Percentiles rank a stretch among this genome's conserved stretches.
These are phyloP conservation scores for Rhinoraja longicauda DNA, from an alignment of 2,797 vertebrate species.

Conservation along the genomic window DNA sequence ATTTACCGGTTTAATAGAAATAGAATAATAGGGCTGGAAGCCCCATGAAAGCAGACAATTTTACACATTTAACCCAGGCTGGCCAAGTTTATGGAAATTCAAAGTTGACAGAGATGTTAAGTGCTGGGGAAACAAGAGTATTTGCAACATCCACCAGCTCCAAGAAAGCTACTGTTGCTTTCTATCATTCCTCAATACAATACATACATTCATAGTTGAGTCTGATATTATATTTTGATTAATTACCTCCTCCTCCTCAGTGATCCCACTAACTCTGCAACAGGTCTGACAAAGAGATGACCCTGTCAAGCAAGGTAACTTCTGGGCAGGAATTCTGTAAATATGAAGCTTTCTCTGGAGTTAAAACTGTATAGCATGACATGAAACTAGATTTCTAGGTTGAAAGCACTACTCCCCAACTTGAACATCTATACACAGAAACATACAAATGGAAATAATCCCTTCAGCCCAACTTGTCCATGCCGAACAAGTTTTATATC, in stretches of 20 bases:
- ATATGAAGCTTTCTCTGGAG: not conserved
- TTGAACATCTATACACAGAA: too few relatives aligned
- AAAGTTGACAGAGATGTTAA: too few relatives aligned
- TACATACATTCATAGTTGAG: too few relatives aligned
- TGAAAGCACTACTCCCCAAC: too few relatives aligned
- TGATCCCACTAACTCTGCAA: not conserved
- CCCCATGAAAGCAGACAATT: not conserved
- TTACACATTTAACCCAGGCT: not conserved
- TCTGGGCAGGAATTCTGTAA: too few relatives aligned
- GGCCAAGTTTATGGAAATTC: not conserved
- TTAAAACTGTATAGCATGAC: not conserved
- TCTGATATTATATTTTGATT: too few relatives aligned
- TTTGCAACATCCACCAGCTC: not conserved
- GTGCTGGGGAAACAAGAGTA: too few relatives aligned
- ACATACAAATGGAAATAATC: too few relatives aligned
- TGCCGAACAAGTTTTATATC: too few relatives aligned
- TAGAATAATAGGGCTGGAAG: not conserved
- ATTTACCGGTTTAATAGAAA: not conserved
- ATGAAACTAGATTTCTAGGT: not conserved
- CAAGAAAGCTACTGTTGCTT: not conserved
- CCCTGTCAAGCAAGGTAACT: too few relatives aligned
- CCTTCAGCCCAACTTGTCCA: too few relatives aligned
- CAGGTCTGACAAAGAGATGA: not conserved
- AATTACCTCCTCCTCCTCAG: not conserved
- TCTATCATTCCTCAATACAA: too few relatives aligned